Percentiles rank a stretch among this genome's conserved stretches.
Conservation (phyloP, 2,113 vertebrate species). For the Smithornis capensis region DNA sequence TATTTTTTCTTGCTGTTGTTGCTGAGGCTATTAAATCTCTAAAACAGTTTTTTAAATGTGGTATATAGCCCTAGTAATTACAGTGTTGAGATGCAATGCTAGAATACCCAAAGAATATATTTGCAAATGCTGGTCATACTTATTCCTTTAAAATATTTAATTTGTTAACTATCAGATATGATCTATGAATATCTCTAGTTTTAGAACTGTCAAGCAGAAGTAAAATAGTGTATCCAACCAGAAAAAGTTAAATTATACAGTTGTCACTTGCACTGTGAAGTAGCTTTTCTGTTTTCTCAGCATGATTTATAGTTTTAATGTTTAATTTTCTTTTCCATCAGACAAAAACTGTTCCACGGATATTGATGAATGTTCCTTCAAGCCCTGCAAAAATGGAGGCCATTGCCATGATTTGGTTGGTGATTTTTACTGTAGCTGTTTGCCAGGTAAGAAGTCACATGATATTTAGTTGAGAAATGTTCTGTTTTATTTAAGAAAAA, state of each 20-base stretch:
- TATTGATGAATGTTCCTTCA: slow-evolving; percentile 69
- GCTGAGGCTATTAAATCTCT: background rate
- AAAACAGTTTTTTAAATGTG: background rate
- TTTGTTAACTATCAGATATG: slow-evolving; percentile 27
- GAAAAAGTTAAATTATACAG: slow-evolving; percentile 53
- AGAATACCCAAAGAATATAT: background rate
- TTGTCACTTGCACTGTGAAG: slow-evolving; percentile 57
- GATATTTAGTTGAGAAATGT: slow-evolving; percentile 12
- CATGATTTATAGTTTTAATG: slow-evolving; percentile 69
- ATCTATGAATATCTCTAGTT: background rate
- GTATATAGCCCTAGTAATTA: background rate
- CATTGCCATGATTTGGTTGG: slow-evolving; percentile 61
- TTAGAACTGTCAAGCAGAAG: slow-evolving; percentile 49
- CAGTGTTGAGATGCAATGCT: background rate
- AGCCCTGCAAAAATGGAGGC: slow-evolving; percentile 76
- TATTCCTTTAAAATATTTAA: slow-evolving; percentile 7
- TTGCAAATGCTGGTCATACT: background rate
- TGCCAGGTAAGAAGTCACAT: slow-evolving; percentile 67
- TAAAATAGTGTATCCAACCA: slow-evolving; percentile 25
- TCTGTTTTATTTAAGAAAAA: background rate
- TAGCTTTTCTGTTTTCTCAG: slow-evolving; percentile 55
- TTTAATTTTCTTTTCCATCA: slow-evolving; percentile 72
- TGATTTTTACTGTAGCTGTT: slow-evolving; percentile 67
- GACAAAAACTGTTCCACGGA: slow-evolving; percentile 78
- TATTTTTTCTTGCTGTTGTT: background rate